These are phyloP conservation scores for Drosophila heteroneura DNA, from an alignment of 2,888 invertebrate genomes.

Conservation along the genomic window DNA sequence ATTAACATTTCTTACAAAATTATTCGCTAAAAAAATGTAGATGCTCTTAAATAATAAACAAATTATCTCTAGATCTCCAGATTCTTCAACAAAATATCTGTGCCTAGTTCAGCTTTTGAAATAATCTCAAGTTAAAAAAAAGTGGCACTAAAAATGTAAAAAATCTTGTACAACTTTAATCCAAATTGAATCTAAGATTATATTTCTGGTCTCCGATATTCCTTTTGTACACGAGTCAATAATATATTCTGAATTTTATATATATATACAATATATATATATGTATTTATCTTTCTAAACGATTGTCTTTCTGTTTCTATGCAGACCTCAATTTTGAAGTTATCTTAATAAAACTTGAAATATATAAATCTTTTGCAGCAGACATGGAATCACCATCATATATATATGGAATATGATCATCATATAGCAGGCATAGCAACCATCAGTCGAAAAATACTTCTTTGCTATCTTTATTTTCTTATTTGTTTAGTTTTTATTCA, in stretches of 20 bases:
- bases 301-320: not conserved
- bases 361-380: not conserved
- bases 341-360: not conserved
- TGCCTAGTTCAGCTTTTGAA: not conserved
- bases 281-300: not conserved
- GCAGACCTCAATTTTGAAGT: not conserved
- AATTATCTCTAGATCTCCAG: not conserved
- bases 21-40: not conserved
- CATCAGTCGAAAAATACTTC: not conserved
- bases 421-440: not conserved
- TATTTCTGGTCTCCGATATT: not conserved
- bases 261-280: no score
- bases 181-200: not conserved
- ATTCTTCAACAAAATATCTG: not conserved
- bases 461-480: not conserved
- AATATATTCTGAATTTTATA: no score
- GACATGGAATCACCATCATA: not conserved
- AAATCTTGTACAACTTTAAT: not conserved
- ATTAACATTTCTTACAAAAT: not conserved
- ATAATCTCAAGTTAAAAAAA: not conserved
- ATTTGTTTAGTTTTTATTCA: not conserved
- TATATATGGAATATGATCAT: not conserved
- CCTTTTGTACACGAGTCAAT: no score
- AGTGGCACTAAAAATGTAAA: not conserved
- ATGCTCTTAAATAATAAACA: not conserved